These are phyloP conservation scores for Pterostichus niger DNA, from an alignment of 2,888 invertebrate genomes.

Conservation along the genomic window DNA sequence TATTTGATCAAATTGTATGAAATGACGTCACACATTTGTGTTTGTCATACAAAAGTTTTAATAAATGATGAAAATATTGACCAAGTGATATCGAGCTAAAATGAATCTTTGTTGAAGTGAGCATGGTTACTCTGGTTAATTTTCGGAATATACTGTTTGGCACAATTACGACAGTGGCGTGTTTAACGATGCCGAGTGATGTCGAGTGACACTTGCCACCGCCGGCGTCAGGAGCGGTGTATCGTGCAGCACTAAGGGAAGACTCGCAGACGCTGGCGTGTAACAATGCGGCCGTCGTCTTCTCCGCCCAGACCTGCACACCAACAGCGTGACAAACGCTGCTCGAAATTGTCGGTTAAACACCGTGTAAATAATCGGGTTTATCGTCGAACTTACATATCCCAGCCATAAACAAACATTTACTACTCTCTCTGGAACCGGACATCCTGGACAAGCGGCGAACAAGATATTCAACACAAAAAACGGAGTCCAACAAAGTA, in stretches of 20 bases:
- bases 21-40: no score
- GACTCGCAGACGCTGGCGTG: conserved; percentile 81
- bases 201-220: conserved; percentile 12
- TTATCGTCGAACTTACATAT: conserved; percentile 94
- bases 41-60: no score
- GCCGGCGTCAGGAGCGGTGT: conserved; percentile 78
- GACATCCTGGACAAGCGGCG: conserved; percentile 90
- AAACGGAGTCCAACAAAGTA: conserved; percentile 96
- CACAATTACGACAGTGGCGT: conserved; percentile 43
- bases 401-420: conserved; percentile 94
- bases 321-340: conserved; percentile 88
- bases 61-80: background rate
- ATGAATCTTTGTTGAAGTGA: no score
- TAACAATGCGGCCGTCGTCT: conserved; percentile 86
- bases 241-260: conserved; percentile 87
- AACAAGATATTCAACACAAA: conserved; percentile 93
- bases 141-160: background rate
- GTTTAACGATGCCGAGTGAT: conserved; percentile 16
- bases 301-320: conserved; percentile 35
- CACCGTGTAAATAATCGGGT: conserved; percentile 95
- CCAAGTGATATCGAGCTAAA: no score
- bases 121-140: no score
- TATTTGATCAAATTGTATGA: no score
- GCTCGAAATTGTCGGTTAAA: conserved; percentile 94
- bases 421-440: conserved; percentile 87